Evolutionary conservation across 2,888 invertebrate genomes (phyloP), one percentile per base, ranked within the genome.

Genomic region (Gasteruption jaculator): DNA sequence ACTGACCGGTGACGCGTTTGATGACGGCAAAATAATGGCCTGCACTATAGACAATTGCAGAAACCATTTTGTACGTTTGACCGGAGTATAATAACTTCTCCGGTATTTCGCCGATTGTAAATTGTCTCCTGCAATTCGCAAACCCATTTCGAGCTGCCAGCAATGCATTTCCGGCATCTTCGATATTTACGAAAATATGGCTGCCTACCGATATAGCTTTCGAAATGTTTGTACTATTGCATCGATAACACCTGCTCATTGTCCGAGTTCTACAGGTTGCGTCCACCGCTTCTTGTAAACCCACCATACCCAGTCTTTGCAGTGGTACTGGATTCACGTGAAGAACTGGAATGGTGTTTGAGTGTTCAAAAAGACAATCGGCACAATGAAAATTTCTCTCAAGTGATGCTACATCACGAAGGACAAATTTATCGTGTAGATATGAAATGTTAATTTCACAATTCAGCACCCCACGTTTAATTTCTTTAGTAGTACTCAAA

Each of bases 31-130:
- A 38, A 26, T 42, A 45, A 38, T 45, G 38, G 10, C 21, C 30
- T 8, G 14, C 15, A 33, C 18, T 24, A 29, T 34, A 19, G 26
- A 42, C 15, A 5, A 45, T 30, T 18, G 37, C 38, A 1, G 45
- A 38, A 25, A 45, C 42, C 1, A 42, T 27, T 24, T 27, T 38
- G 24, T 38, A 45, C 18, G 7, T 2, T 10, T 14, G 16, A 29
- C 29, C 16, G 16, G 16, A 15, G 12, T 38, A 38, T 1, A 33
- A 3, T 5, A 42, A 7, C 16, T 12, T 38, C 1, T 46, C 35
- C 8, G 39, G 36, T 14, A 43, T 32, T 25, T 46, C 46, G n/a
- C 15, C 25, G 6, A 46, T 31, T 4, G 45, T 46, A 20, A 38
- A 42, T 25, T 36, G 26, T 22, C 36, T 42, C 6, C 45, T 24